Conservation (phyloP, 2,797 vertebrate genomes). For the Thripadectes ignobilis region DNA sequence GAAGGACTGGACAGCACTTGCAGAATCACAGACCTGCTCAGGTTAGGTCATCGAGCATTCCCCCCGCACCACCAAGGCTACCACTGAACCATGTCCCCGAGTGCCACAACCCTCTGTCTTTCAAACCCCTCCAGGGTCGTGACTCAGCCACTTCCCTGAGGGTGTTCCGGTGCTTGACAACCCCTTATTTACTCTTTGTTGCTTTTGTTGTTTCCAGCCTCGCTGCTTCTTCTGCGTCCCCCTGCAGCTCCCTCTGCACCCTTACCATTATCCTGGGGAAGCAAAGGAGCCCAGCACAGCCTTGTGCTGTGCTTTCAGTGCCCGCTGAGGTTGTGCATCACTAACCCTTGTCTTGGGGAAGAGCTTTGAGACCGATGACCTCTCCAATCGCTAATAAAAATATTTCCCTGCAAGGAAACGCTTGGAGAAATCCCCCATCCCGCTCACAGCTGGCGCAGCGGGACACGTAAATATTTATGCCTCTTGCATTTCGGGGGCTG, state of each 20-base stretch:
- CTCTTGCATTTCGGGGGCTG: background rate
- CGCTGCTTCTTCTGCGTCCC: rapidly evolving
- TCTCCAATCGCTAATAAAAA: background rate
- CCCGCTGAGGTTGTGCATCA: background rate
- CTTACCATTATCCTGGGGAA: background rate
- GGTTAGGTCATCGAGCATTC: background rate
- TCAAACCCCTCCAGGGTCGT: no score
- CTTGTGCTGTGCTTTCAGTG: background rate
- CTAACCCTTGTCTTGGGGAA: background rate
- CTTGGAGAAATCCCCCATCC: background rate
- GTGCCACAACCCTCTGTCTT: background rate
- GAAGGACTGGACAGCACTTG: background rate
- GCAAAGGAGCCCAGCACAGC: background rate
- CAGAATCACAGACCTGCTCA: background rate
- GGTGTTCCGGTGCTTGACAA: background rate
- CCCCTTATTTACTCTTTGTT: background rate
- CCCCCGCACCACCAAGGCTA: background rate
- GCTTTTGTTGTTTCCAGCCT: background rate
- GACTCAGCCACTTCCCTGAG: background rate
- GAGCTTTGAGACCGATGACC: background rate
- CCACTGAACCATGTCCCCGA: background rate
- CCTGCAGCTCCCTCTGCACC: background rate
- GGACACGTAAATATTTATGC: background rate
- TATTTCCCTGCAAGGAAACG: background rate
- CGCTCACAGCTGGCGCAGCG: background rate